A percentile compares a stretch with the other conserved stretches of the same genome.
phyloP scores from a whole-genome alignment of 35 echinoderm and acorn worm genomes.

The Anneissia japonica region DNA sequence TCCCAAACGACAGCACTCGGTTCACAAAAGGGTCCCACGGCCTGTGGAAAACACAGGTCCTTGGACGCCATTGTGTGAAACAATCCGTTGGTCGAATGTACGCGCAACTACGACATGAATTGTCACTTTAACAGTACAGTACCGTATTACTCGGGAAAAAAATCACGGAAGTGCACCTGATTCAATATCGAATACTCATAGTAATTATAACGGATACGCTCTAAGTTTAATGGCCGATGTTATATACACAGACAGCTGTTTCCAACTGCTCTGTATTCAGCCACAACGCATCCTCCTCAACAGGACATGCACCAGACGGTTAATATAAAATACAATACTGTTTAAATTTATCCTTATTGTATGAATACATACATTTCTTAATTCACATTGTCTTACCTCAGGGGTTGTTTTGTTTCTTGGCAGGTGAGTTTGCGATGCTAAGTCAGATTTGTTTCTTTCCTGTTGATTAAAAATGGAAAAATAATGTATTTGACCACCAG shows the following conservation, averaged over 20 bases:
- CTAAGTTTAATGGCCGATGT: background rate
- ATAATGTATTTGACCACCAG: too few species aligned
- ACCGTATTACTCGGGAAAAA: too few species aligned
- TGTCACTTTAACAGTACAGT: too few species aligned
- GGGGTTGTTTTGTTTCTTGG: background rate
- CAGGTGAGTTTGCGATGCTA: background rate
- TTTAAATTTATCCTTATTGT: background rate
- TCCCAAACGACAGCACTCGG: too few species aligned
- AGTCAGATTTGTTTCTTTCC: too few species aligned
- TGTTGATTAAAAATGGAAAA: too few species aligned
- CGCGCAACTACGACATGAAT: too few species aligned
- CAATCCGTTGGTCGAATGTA: too few species aligned
- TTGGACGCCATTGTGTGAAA: too few species aligned
- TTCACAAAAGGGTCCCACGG: too few species aligned
- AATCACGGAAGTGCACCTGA: background rate
- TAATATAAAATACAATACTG: background rate
- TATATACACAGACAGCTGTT: background rate
- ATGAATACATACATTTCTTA: background rate
- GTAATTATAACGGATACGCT: background rate
- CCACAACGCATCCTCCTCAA: background rate
- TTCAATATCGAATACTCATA: background rate
- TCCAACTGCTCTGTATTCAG: background rate
- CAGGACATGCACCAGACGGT: background rate
- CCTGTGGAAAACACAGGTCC: too few species aligned
- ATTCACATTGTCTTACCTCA: background rate